Conservation (phyloP, 2,888 invertebrate genomes). For the Cyaniris semiargus region DNA sequence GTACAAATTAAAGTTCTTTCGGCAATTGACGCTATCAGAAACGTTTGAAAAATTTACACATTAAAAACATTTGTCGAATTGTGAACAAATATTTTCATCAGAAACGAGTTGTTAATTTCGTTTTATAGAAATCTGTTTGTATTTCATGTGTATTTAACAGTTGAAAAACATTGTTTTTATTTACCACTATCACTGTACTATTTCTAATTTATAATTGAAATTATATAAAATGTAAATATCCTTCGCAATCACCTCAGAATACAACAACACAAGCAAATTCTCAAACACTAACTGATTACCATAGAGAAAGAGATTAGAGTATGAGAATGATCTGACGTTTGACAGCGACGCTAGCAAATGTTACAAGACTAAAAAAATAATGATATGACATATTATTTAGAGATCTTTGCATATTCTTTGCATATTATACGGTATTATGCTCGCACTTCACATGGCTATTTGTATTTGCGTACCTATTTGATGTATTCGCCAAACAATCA, state of each 20-base stretch:
- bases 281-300: slow-evolving; percentile 48
- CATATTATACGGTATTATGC: no score
- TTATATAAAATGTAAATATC: slow-evolving; percentile 31
- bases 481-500: no score
- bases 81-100: slow-evolving; percentile 56
- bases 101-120: slow-evolving; percentile 59
- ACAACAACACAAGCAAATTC: slow-evolving; percentile 41
- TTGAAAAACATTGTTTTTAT: not conserved
- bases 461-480: no score
- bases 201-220: slow-evolving; percentile 20
- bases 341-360: slow-evolving; percentile 40
- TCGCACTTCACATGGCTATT: no score
- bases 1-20: slow-evolving; percentile 30
- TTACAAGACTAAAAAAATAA: slow-evolving; percentile 9
- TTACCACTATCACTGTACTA: not conserved
- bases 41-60: not conserved
- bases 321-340: slow-evolving; percentile 39
- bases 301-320: not conserved
- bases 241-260: slow-evolving; percentile 37
- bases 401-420: no score
- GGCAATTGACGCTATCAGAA: not conserved
- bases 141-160: not conserved
- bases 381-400: not conserved
- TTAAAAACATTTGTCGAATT: slow-evolving; percentile 21
- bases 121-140: slow-evolving; percentile 29